A percentile compares a stretch with the other conserved stretches of the same genome.
These are phyloP conservation scores for Montipora capitata DNA, from an alignment of 92 coral and sea anemone genomes.

Conservation along the genomic window DNA sequence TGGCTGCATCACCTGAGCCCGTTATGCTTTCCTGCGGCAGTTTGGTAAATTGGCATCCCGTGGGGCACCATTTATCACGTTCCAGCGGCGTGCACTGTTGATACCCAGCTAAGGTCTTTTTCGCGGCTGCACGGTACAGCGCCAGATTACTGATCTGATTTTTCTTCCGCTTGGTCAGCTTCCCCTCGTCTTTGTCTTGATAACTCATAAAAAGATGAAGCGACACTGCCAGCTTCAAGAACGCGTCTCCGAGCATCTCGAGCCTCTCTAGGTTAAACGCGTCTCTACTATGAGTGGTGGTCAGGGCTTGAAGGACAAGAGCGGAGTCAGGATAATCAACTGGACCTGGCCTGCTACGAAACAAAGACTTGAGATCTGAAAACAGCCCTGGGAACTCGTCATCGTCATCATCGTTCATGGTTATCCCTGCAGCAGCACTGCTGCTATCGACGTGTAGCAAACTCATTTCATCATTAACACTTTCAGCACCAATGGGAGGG, in stretches of 20 bases:
- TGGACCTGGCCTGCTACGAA: not conserved
- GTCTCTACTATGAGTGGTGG: conserved; percentile 86
- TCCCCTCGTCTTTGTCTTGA: conserved; percentile 89
- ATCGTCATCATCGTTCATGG: conserved; percentile 4
- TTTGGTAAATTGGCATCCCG: conserved; percentile 42
- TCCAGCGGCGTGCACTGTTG: conserved; percentile 79
- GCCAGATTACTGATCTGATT: conserved; percentile 89
- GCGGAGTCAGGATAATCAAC: conserved; percentile 57
- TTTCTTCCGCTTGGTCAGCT: conserved; percentile 83
- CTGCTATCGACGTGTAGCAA: not conserved
- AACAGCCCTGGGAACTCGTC: not conserved
- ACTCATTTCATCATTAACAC: conserved; percentile 6
- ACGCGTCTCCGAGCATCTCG: conserved; percentile 99
- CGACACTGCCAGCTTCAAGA: conserved; percentile 94
- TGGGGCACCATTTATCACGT: conserved; percentile 86
- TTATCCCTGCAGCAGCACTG: not conserved
- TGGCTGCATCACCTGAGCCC: not conserved
- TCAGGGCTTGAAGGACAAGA: conserved; percentile 86
- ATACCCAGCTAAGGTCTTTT: conserved; percentile 73
- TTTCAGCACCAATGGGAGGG: conserved; percentile 41
- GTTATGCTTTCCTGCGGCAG: not conserved
- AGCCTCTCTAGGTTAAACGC: conserved; percentile 90
- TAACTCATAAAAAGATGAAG: conserved; percentile 82
- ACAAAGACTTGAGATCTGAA: conserved; percentile 27
- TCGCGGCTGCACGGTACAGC: conserved; percentile 77